Evolutionary conservation across 2,888 invertebrate genomes (phyloP).

Genomic region (Meteorus cinctellus): DNA sequence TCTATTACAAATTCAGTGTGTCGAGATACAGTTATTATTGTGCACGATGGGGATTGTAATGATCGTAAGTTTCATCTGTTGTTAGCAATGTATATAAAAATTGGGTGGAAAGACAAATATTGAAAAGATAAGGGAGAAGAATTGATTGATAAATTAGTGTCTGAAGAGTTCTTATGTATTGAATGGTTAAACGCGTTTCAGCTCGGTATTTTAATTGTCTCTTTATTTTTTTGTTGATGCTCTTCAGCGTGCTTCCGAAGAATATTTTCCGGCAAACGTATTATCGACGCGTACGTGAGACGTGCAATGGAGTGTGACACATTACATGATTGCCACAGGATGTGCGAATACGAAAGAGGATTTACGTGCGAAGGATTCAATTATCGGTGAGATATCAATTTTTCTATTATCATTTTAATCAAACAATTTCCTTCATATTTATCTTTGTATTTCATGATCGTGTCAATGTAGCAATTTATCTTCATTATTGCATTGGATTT

Average conservation of each 20-base stretch:
- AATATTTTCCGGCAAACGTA: constrained; percentile 83
- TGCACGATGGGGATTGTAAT: constrained; percentile 51
- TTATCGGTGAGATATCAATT: constrained; percentile 77
- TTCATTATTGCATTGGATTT: too few relatives aligned
- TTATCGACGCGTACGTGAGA: constrained; percentile 81
- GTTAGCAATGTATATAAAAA: neutral
- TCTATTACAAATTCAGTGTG: constrained; percentile 40
- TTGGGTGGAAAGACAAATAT: constrained; percentile 17
- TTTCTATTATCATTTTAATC: neutral
- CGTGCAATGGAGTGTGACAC: constrained; percentile 82
- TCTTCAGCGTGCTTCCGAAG: constrained; percentile 85
- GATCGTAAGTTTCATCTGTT: constrained; percentile 56
- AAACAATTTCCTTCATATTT: neutral
- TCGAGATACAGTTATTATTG: constrained; percentile 55
- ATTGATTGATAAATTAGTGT: too few relatives aligned
- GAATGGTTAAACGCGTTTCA: constrained; percentile 14
- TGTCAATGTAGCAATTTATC: too few relatives aligned
- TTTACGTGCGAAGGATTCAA: constrained; percentile 90
- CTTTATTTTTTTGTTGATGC: constrained; percentile 54
- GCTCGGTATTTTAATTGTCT: neutral
- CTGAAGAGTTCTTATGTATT: constrained; percentile 10
- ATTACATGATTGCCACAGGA: constrained; percentile 84
- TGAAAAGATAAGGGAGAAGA: too few relatives aligned
- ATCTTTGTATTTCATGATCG: neutral
- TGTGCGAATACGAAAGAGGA: constrained; percentile 83